Evolutionary conservation across 2,888 invertebrate genomes (phyloP).

Genomic region (Drosophila prostipennis): DNA sequence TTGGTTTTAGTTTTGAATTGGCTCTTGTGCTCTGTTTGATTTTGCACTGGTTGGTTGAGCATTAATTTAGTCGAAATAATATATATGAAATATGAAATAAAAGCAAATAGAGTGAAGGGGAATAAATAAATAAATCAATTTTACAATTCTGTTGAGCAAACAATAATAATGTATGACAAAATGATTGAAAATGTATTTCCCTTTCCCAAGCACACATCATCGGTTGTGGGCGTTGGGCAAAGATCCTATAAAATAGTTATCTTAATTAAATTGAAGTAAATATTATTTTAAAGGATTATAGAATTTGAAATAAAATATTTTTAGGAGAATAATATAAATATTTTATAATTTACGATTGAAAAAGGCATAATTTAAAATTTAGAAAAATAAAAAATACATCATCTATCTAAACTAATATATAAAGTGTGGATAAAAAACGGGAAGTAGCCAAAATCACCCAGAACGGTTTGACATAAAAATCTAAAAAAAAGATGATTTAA

Average conservation of each 20-base stretch:
- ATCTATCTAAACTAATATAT: too few species aligned
- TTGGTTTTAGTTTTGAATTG: constrained; percentile 32
- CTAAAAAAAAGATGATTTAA: not conserved
- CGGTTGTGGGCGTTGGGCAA: not conserved
- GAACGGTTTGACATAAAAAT: not conserved
- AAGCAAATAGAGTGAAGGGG: constrained; percentile 59
- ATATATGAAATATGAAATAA: constrained; percentile 67
- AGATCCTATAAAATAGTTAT: not conserved
- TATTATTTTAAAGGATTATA: not conserved
- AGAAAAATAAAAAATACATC: too few species aligned
- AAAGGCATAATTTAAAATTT: too few species aligned
- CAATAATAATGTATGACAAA: constrained; percentile 21
- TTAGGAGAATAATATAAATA: too few species aligned
- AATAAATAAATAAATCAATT: constrained; percentile 73
- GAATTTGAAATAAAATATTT: too few species aligned
- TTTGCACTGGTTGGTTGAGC: constrained; percentile 34
- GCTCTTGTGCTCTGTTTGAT: constrained; percentile 21
- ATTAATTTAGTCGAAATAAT: constrained; percentile 73
- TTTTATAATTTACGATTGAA: too few species aligned
- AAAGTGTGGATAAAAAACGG: too few species aligned
- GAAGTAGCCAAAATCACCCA: too few species aligned
- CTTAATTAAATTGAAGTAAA: not conserved
- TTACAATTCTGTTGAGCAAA: constrained; percentile 59
- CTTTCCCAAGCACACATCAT: not conserved
- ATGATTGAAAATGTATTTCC: constrained; percentile 28